Conservation (phyloP, 2,113 vertebrate species). For the Scatophagus argus region DNA sequence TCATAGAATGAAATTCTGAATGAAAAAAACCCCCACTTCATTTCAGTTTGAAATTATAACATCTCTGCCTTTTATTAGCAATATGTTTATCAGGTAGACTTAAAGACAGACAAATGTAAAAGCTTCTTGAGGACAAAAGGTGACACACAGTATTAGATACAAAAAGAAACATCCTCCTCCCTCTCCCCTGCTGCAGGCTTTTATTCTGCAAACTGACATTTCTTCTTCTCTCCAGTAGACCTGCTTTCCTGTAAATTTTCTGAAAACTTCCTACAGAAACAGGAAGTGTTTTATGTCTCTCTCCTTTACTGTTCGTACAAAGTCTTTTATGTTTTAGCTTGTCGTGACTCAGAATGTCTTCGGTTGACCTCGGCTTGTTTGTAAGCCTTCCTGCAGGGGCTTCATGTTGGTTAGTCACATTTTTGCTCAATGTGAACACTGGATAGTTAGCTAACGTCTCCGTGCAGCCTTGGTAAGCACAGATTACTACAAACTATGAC, state of each 20-base stretch:
- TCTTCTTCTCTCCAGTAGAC: conserved; percentile 24
- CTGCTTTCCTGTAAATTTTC: conserved; percentile 26
- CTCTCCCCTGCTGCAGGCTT: neutral
- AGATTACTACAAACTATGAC: conserved; percentile 60
- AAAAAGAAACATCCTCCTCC: neutral
- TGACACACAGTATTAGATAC: too few species aligned
- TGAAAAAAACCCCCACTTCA: too few species aligned
- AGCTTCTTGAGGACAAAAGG: too few species aligned
- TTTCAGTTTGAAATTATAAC: too few species aligned
- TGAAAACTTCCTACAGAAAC: conserved; percentile 9
- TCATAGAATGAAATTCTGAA: neutral
- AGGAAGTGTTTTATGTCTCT: conserved; percentile 55
- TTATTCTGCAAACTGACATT: conserved; percentile 1
- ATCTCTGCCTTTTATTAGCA: too few species aligned
- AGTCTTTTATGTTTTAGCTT: conserved; percentile 13
- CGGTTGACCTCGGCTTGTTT: conserved; percentile 18
- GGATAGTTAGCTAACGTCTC: conserved; percentile 6
- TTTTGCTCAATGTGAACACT: conserved; percentile 30
- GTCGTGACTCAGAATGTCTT: conserved; percentile 13
- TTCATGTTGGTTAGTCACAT: conserved; percentile 19
- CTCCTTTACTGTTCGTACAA: neutral
- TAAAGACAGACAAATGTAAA: too few species aligned
- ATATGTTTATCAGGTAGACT: neutral
- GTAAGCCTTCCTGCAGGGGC: conserved; percentile 3
- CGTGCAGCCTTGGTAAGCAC: conserved; percentile 35